Evolutionary conservation across 2,888 invertebrate species (phyloP), one percentile per base, ranked within the genome.

Genomic region (Empis livida): DNA sequence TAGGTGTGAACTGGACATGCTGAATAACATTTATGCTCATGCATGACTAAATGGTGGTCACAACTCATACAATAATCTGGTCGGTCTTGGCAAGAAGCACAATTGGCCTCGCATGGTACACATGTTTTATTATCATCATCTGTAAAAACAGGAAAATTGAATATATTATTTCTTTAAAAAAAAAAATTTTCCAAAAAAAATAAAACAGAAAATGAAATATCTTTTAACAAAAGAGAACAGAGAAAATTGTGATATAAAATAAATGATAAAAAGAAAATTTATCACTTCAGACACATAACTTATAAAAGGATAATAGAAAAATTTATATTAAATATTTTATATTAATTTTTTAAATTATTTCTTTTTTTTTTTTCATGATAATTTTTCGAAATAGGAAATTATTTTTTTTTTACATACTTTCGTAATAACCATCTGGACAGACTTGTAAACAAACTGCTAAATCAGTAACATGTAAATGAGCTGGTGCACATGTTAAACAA

Each of bases 351-450:
- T 35, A 14, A 8, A 20, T 20, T 27, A 8, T 27, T 27, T 27
- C 9, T 27, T 27, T 27, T 27, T 27, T 27, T 27, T 27, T 27
- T 27, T 27, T 15, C 37, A 15, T 2, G 9, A 10, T n/a, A 15
- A 37, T 16, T 15, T 37, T 37, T 37, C 3, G 23, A 9, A 9
- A 37, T 15, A 37, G 17, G 27, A n/a, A n/a, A n/a, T n/a, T n/a
- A n/a, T n/a, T n/a, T n/a, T n/a, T n/a, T 30, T 45, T 5, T 11
- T 40, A 71, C 73, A 69, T 68, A 84, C 84, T 80, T 71, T 87
- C 87, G 71, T 82, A 91, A 63, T 91, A 92, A 43, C 90, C 88
- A 61, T 90, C 89, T 0, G 91, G 90, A 62, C 92, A 92, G 59
- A 84, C 82, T 64, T 89, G 88, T 50, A 91, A 73, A 59, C 92